A percentile compares a stretch with the other conserved stretches of the same genome.
Evolutionary conservation across 2,888 invertebrate species (phyloP).

Genomic region (Drosophila mulleri): DNA sequence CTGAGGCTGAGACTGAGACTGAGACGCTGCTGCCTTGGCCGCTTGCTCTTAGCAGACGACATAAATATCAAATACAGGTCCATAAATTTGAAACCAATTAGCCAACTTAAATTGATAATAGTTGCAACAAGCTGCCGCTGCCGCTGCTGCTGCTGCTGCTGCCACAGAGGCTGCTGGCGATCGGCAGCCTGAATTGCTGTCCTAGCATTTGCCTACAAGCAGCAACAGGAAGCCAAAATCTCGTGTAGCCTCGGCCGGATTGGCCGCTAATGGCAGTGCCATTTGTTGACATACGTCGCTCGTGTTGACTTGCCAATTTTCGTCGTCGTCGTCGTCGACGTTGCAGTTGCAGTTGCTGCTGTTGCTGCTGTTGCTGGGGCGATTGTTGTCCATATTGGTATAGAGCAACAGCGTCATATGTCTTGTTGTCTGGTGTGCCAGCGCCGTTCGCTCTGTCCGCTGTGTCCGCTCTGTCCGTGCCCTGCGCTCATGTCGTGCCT

Average conservation of each 20-base stretch:
- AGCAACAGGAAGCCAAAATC: constrained; percentile 59
- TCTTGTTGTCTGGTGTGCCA: constrained; percentile 42
- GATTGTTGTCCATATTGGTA: constrained; percentile 80
- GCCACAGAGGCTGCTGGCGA: constrained; percentile 36
- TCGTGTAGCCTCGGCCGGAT: constrained; percentile 44
- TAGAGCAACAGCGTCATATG: constrained; percentile 69
- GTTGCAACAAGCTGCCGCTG: constrained; percentile 67
- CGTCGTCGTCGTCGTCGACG: constrained; percentile 28
- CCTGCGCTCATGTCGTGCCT: constrained; percentile 77
- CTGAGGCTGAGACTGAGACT: neutral
- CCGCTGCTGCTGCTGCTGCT: constrained; percentile 27
- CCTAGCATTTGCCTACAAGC: constrained; percentile 72
- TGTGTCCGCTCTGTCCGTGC: constrained; percentile 32
- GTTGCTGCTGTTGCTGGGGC: constrained; percentile 34
- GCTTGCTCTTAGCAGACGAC: constrained; percentile 66
- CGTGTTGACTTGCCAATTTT: constrained; percentile 79
- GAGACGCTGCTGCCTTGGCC: constrained; percentile 18
- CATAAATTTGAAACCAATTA: constrained; percentile 85
- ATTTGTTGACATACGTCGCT: constrained; percentile 82
- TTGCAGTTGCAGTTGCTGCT: neutral
- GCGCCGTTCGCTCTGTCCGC: neutral
- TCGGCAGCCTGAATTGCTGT: constrained; percentile 39
- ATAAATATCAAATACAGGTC: constrained; percentile 85
- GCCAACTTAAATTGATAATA: constrained; percentile 84
- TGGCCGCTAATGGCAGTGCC: constrained; percentile 75